Evolutionary conservation across 2,888 invertebrate genomes (phyloP).

Genomic region (Xylota sylvarum): DNA sequence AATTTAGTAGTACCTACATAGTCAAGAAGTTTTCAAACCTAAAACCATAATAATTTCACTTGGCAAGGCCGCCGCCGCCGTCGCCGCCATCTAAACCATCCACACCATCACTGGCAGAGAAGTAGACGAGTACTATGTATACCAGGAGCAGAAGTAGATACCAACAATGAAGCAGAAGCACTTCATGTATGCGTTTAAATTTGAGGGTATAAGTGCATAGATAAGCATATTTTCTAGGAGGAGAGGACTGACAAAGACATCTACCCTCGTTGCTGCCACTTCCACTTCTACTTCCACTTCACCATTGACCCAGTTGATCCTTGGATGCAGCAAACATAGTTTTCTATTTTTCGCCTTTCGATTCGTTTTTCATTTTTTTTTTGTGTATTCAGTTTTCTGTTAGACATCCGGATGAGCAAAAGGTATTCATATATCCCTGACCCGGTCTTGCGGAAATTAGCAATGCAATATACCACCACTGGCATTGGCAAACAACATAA

Average conservation of each 20-base stretch:
- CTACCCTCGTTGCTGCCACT: not conserved
- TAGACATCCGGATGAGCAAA: slow-evolving; percentile 24
- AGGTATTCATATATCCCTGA: slow-evolving; percentile 63
- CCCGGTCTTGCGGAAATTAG: slow-evolving; percentile 66
- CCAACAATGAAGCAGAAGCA: slow-evolving; percentile 10
- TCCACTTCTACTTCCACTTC: not conserved
- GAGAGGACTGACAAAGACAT: slow-evolving; percentile 55
- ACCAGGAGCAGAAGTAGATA: not conserved
- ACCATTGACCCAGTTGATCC: slow-evolving; percentile 62
- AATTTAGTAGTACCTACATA: slow-evolving; percentile 37
- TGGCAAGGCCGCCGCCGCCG: slow-evolving; percentile 29
- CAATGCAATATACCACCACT: slow-evolving; percentile 62
- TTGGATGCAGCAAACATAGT: slow-evolving; percentile 31
- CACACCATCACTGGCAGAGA: not conserved
- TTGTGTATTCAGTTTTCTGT: slow-evolving; percentile 16
- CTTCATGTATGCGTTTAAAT: slow-evolving; percentile 18
- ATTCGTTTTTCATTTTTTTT: slow-evolving; percentile 8
- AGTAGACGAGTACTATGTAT: not conserved
- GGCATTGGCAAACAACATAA: slow-evolving; percentile 54
- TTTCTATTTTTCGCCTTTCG: slow-evolving; percentile 22
- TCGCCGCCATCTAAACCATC: not conserved
- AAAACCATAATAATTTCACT: slow-evolving; percentile 59
- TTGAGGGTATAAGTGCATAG: slow-evolving; percentile 44
- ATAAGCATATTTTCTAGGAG: slow-evolving; percentile 61
- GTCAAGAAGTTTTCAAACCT: slow-evolving; percentile 49